These are phyloP conservation scores for Girardinus metallicus DNA, from an alignment of 2,797 vertebrate genomes.

Conservation along the genomic window DNA sequence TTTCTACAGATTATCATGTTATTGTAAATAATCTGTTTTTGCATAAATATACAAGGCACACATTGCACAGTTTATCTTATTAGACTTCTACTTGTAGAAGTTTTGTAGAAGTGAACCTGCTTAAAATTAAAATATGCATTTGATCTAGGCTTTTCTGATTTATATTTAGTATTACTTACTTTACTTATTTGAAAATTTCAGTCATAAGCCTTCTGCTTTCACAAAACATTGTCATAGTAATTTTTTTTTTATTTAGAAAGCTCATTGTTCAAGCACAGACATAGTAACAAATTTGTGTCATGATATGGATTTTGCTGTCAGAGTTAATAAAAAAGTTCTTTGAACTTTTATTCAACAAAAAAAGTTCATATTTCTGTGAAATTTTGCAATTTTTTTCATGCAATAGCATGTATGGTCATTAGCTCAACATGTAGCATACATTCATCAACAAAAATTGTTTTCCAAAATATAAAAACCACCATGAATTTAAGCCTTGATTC, in stretches of 20 bases:
- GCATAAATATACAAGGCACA: no score
- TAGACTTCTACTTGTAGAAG: neutral
- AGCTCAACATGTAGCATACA: neutral
- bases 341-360: neutral
- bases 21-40: no score
- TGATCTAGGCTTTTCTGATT: neutral
- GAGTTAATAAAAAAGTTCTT: neutral
- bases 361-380: no score
- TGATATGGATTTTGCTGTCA: neutral
- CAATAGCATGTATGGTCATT: neutral
- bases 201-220: neutral
- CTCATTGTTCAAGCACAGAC: neutral
- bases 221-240: neutral
- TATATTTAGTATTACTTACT: neutral
- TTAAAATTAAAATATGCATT: neutral
- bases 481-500: slow-evolving; percentile 7
- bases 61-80: no score
- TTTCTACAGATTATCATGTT: no score
- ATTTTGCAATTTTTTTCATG: no score
- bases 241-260: neutral
- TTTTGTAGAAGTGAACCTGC: neutral
- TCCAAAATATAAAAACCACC: neutral
- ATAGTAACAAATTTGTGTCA: neutral
- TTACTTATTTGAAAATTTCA: neutral
- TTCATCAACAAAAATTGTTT: neutral